These are phyloP conservation scores for Enteromius viviparus DNA, from an alignment of 2,797 vertebrate genomes.

Conservation along the genomic window DNA sequence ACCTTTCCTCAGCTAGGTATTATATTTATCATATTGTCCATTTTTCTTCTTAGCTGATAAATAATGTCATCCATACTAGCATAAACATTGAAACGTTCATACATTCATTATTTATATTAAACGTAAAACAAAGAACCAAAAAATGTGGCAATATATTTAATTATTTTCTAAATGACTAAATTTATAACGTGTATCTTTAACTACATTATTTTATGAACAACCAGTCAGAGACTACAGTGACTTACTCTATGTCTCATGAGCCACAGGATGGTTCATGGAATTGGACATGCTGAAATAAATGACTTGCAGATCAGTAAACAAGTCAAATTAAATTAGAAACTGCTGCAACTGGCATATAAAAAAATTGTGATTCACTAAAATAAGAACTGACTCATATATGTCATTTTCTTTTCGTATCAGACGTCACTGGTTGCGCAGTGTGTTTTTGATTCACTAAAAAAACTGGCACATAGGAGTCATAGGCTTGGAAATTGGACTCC, in stretches of 20 bases:
- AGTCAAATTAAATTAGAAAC: conserved; percentile 12
- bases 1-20: conserved; percentile 16
- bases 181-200: background rate
- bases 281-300: conserved; percentile 17
- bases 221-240: background rate
- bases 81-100: background rate
- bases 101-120: background rate
- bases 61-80: conserved; percentile 28
- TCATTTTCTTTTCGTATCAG: background rate
- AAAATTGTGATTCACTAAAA: background rate
- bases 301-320: conserved; percentile 22
- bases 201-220: background rate
- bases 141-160: background rate
- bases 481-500: background rate
- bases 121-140: background rate
- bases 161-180: background rate
- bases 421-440: background rate
- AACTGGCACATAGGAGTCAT: conserved; percentile 1
- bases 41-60: conserved; percentile 36
- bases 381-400: background rate
- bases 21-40: conserved; percentile 30
- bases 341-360: background rate
- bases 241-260: background rate
- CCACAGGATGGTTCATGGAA: background rate
- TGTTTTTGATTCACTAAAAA: conserved; percentile 1